Conservation (phyloP, 2,888 invertebrate genomes). For the Fabriciana adippe region DNA sequence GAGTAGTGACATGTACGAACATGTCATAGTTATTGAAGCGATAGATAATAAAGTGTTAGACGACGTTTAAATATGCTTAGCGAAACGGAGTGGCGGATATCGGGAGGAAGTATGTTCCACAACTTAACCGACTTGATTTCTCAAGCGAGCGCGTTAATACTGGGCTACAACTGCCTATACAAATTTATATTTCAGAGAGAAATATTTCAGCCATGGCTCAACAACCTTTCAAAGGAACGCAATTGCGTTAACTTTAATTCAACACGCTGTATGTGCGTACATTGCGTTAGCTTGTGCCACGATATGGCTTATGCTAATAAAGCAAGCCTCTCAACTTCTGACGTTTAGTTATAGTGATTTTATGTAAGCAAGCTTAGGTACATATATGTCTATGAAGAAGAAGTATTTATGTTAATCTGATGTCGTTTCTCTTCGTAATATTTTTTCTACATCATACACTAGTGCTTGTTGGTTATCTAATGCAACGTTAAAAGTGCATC, state of each 20-base stretch:
- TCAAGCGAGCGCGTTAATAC: too few relatives aligned
- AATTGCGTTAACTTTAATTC: constrained; percentile 18
- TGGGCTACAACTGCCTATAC: too few relatives aligned
- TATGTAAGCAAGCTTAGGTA: constrained; percentile 4
- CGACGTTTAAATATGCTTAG: too few relatives aligned
- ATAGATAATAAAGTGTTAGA: too few relatives aligned
- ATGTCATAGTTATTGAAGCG: too few relatives aligned
- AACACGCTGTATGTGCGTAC: constrained; percentile 26
- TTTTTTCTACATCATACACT: too few relatives aligned
- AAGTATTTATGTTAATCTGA: constrained; percentile 38
- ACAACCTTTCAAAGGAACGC: neutral
- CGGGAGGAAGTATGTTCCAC: too few relatives aligned
- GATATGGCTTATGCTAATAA: constrained; percentile 38
- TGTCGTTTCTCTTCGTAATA: neutral
- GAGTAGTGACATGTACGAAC: too few relatives aligned
- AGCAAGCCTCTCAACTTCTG: constrained; percentile 20
- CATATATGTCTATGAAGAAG: constrained; percentile 29
- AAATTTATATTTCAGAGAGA: neutral
- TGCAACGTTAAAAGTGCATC: too few relatives aligned
- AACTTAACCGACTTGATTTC: too few relatives aligned
- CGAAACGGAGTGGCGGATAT: too few relatives aligned
- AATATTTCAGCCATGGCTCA: neutral
- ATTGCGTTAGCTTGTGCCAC: constrained; percentile 22
- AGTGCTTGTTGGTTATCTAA: too few relatives aligned
- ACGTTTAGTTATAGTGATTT: constrained; percentile 9